Evolutionary conservation across 2,888 invertebrate species (phyloP).

Genomic region (Xanthia icteritia): DNA sequence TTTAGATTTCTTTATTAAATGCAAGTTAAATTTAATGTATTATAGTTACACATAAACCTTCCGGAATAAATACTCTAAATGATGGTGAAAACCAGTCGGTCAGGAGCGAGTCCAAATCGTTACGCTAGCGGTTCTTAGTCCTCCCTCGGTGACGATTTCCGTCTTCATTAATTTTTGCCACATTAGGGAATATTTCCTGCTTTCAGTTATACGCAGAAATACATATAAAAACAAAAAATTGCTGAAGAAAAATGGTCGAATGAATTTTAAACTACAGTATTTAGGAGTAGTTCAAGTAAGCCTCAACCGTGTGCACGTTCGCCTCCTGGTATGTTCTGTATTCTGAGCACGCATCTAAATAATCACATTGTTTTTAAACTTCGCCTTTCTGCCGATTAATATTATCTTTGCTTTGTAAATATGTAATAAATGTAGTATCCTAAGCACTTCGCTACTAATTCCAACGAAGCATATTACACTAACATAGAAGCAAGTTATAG

Average conservation of each 20-base stretch:
- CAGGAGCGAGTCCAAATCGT: too few species aligned
- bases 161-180: too few species aligned
- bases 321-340: background rate
- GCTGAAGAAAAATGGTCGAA: too few species aligned
- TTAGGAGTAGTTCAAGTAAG: background rate
- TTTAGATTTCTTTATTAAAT: background rate
- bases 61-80: background rate
- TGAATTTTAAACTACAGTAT: too few species aligned
- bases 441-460: slow-evolving; percentile 15
- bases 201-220: too few species aligned
- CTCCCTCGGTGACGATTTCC: too few species aligned
- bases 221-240: too few species aligned
- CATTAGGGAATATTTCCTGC: too few species aligned
- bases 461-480: background rate
- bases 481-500: background rate
- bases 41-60: background rate
- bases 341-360: background rate
- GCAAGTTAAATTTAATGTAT: background rate
- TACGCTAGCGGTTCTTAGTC: too few species aligned
- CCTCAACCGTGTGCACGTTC: background rate
- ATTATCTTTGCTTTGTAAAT: background rate
- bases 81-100: too few species aligned
- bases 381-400: background rate
- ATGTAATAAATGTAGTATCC: background rate
- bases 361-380: background rate